Evolutionary conservation across 2,113 vertebrate species (phyloP), one percentile per base, ranked within the genome.

Genomic region (Crotalus tigris): DNA sequence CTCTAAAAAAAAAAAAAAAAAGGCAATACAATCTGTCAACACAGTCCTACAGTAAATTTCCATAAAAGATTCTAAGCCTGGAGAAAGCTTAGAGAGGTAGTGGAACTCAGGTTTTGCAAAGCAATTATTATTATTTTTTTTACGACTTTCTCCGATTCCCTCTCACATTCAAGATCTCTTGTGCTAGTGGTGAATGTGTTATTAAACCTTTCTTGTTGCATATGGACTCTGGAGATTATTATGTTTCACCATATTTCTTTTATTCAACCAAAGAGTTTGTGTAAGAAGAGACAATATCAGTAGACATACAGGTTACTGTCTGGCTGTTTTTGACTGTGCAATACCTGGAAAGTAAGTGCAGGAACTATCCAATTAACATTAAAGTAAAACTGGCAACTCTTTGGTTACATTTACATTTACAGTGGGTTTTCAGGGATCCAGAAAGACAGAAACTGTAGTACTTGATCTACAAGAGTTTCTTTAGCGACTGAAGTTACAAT

Each of bases 1-100:
- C 94, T 95, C 88, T 81, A 44, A 44, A 44, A 44, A 44, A 69
- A 95, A 87, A n/a, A 91, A 55, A 81, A 85, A 5, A 33, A 46
- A 93, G 93, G 2, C 1, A 92, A 4, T 46, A 92, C 94, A 93
- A 23, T 6, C 69, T 58, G 92, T 58, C 92, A 89, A 23, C 21
- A 85, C 53, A 12, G 10, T 23, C 88, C 33, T 85, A 12, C 59
- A 87, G 10, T 5, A 39, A 33, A 64, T 23, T 7, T 0, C 26
- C 51, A 33, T 17, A 21, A 93, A 2, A 26, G 3, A 10, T 15
- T 92, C 15, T 87, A 0, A 1, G 3, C 87, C 51, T 61, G 91
- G 58, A 44, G 10, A 81, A 89, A 39, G 17, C 0, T n/a, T n/a
- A n/a, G 61, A 0, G 49, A 51, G 2, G 1, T 81, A 57, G 69